Evolutionary conservation across 2,797 vertebrate genomes (phyloP), one percentile per base, ranked within the genome.

Genomic region (Adrianichthys oophorus): DNA sequence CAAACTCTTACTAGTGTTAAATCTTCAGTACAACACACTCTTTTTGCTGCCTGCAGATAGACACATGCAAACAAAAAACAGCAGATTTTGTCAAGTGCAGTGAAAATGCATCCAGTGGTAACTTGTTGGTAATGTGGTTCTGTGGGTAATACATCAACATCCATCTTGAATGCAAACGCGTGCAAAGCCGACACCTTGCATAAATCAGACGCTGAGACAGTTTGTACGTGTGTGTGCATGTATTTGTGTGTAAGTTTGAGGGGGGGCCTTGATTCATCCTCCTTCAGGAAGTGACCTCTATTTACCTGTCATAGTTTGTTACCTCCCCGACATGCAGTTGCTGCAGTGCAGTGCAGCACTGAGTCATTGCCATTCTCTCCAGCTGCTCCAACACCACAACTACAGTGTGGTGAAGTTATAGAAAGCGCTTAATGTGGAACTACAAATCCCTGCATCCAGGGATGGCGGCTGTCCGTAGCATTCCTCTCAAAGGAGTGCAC

Each of bases 261-360:
- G n/a, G 40, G 41, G 44, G 15, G 24, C 26, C 4, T 47, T 60
- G 63, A 73, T 58, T 83, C 63, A 68, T 76, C 70, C 78, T 77
- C 73, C 72, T 88, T 74, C 74, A 80, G 62, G 72, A 81, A 79
- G 72, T 82, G 85, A 87, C 87, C 87, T 90, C 87, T 87, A 84
- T 86, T 83, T 88, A 87, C 83, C 72, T 87, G 83, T 82, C 79
- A 80, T 79, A 74, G 62, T 67, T 73, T 12, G 68, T 84, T 86
- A 78, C 77, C 72, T 72, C 60, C 61, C 42, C 45, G 74, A 65
- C 59, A 65, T 46, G 59, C 54, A 43, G 56, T 40, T 62, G 48
- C 79, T 72, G 82, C 79, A 79, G 78, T 71, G 66, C 72, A 77
- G 56, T 74, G 69, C 80, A 72, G 71, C 75, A 71, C 74, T 53